phyloP scores from a whole-genome alignment of 2,888 invertebrate genomes.

The Leptinotarsa peninsularis region DNA sequence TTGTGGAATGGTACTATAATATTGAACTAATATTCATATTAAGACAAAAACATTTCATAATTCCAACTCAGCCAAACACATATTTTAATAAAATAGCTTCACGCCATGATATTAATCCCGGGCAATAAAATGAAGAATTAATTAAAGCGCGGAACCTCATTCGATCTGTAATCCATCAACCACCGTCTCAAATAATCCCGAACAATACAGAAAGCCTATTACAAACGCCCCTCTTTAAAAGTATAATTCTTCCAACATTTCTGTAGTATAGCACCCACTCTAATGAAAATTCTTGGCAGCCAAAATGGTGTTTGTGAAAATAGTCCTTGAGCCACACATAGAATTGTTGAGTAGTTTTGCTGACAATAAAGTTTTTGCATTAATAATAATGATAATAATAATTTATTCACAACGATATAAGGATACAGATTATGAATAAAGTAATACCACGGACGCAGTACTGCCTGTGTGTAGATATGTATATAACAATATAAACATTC shows the following conservation, averaged over 20 bases:
- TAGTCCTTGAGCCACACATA: neutral
- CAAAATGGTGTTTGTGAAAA: neutral
- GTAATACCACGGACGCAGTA: too few species aligned
- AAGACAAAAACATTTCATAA: too few species aligned
- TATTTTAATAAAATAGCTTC: neutral
- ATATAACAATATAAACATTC: too few species aligned
- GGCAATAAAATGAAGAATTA: neutral
- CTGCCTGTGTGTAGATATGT: too few species aligned
- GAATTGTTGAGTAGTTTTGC: too few species aligned
- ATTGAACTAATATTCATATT: too few species aligned
- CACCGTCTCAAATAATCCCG: neutral
- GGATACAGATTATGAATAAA: too few species aligned
- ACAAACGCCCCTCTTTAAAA: constrained; percentile 3
- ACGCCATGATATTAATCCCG: neutral
- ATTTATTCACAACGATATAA: too few species aligned
- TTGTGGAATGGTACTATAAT: too few species aligned
- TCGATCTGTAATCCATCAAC: constrained; percentile 1
- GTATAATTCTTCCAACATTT: constrained; percentile 2
- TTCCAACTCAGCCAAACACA: neutral
- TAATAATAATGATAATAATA: too few species aligned
- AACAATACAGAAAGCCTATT: neutral
- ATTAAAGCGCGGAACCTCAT: neutral
- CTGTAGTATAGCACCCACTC: constrained; percentile 3
- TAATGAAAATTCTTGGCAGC: constrained; percentile 14
- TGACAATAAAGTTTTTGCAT: too few species aligned